These are phyloP conservation scores for Acrobasis suavella DNA, from an alignment of 2,888 invertebrate genomes.

Conservation along the genomic window DNA sequence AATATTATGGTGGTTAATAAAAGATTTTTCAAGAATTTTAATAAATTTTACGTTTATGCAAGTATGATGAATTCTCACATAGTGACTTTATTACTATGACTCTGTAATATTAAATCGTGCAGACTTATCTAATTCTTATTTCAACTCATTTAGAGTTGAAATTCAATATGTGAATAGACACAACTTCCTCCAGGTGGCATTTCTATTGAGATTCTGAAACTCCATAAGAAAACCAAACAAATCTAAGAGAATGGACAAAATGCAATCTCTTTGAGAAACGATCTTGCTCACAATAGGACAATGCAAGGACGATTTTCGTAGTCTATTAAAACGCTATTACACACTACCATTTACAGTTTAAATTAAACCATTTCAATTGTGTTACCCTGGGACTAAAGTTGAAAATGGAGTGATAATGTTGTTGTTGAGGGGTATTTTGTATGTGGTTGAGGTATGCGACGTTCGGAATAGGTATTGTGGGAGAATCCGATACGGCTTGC, in stretches of 20 bases:
- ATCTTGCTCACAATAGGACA: conserved; percentile 70
- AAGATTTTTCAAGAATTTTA: neutral
- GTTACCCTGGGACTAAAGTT: conserved; percentile 27
- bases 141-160: neutral
- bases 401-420: conserved; percentile 23
- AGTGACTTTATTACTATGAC: conserved; percentile 9
- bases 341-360: conserved; percentile 27
- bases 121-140: conserved; percentile 7
- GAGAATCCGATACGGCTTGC: conserved; percentile 29
- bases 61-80: conserved; percentile 15
- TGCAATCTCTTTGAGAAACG: conserved; percentile 66
- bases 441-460: conserved; percentile 33
- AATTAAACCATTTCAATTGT: neutral
- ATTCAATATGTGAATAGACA: conserved; percentile 9
- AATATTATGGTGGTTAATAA: no score
- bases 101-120: neutral
- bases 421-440: conserved; percentile 44
- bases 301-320: conserved; percentile 76
- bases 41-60: conserved; percentile 9
- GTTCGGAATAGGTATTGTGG: conserved; percentile 32
- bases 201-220: conserved; percentile 27
- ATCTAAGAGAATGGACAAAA: conserved; percentile 53
- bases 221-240: conserved; percentile 33
- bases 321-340: conserved; percentile 75
- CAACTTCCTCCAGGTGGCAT: conserved; percentile 43